Base-by-base conservation (phyloP, 2,888 invertebrate species). In the Poecilus cupreus region DNA sequence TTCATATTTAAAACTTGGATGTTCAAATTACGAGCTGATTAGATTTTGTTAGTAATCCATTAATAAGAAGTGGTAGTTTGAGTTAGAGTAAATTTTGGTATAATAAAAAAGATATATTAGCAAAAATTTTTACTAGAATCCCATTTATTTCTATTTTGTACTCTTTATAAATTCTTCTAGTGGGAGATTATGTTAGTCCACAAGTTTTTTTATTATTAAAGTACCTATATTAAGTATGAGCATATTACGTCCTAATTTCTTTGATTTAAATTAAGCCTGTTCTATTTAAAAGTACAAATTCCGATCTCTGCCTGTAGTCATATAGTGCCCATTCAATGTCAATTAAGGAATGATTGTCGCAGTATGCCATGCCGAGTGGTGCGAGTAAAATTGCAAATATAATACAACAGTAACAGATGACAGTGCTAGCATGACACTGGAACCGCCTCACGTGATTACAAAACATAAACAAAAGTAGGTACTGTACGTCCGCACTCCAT, bases 311-410 rank as follows among this genome's bases (percentile, higher is more conserved):
- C 43, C 26, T 60, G 60, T 5, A 13, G n/a, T 24, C 20, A 3
- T 3, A 3, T 32, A 54, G 54, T 24, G 60, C 2, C 64, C 51
- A 74, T 74, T 74, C 74, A 74, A 74, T 51, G 74, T 51, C 74
- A 74, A 74, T 74, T 74, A 74, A 74, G 46, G n/a, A 46, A 49
- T 46, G 72, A 46, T 74, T 74, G 74, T 74, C 24, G 49, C 51
- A 74, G 74, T 32, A 11, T 13, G 37, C 32, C 4, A 32, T 32
- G 32, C 1, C 32, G 32, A 32, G 32, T 32, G 32, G 32, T 8
- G 32, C 5, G 32, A 32, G 32, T 32, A 32, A 32, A 18, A 6
- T 3, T 37, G 64, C 64, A 37, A 68, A 68, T 64, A 64, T 68
- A 57, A n/a, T 51, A 43, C 43, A 24, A 3, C n/a, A 10, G 18